A percentile compares a stretch with the other conserved stretches of the same genome.
These are phyloP conservation scores for Pterobdella sp. DNA, from an alignment of 2,888 invertebrate species.

Conservation along the genomic window DNA sequence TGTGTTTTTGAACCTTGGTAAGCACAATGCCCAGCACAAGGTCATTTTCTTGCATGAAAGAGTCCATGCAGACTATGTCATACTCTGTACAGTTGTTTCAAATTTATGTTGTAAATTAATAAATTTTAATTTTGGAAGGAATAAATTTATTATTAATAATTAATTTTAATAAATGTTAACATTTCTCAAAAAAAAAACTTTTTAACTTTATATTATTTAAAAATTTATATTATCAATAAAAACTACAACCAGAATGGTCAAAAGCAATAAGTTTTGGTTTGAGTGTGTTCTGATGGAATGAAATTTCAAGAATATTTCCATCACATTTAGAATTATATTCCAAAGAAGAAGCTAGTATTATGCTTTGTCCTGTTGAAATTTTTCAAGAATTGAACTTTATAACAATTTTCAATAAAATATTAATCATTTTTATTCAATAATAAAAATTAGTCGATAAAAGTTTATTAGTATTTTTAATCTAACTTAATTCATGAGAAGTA, in stretches of 20 bases:
- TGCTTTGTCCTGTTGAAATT: background rate
- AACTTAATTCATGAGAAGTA: background rate
- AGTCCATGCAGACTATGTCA: background rate
- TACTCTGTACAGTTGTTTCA: background rate
- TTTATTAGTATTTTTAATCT: no score
- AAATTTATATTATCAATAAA: background rate
- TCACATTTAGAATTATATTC: background rate
- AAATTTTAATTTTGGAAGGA: no score
- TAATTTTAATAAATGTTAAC: background rate
- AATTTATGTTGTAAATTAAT: background rate
- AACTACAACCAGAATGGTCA: background rate
- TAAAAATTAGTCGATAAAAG: no score
- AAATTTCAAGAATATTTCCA: background rate
- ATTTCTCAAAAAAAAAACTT: background rate
- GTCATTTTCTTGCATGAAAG: background rate
- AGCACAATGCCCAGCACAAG: background rate
- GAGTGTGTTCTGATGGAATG: background rate
- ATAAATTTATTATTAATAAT: background rate
- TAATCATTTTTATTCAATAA: no score
- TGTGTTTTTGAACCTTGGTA: background rate
- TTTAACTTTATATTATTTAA: background rate
- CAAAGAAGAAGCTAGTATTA: constrained; percentile 1
- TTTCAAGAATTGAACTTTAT: no score
- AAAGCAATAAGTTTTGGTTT: background rate
- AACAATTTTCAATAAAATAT: no score